Evolutionary conservation across 2,888 invertebrate species (phyloP).

Genomic region (Pandemis corylana): DNA sequence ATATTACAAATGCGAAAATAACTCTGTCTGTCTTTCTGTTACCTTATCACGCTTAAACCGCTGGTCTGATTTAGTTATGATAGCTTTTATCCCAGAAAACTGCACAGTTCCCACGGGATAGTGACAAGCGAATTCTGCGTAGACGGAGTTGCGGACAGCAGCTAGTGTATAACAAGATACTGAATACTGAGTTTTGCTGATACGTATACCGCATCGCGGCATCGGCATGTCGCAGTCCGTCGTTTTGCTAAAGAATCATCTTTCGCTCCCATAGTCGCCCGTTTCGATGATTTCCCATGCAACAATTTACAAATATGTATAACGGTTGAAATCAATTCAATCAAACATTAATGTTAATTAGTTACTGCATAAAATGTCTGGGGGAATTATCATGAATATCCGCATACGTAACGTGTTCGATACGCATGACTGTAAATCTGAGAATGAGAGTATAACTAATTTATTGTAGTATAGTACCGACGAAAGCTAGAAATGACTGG

Average conservation of each 20-base stretch:
- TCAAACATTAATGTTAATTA: neutral
- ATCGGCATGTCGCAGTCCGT: constrained; percentile 10
- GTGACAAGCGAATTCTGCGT: too few species aligned
- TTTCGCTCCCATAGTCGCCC: neutral
- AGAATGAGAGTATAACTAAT: neutral
- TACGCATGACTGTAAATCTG: neutral
- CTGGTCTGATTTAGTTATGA: too few species aligned
- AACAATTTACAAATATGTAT: neutral
- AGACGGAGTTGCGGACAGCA: too few species aligned
- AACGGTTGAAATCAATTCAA: neutral
- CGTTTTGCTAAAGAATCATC: constrained; percentile 9
- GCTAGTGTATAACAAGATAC: too few species aligned
- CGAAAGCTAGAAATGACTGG: neutral
- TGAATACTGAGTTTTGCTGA: too few species aligned
- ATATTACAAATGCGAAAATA: too few species aligned
- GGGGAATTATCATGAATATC: neutral
- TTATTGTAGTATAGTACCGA: neutral
- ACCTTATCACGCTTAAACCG: too few species aligned
- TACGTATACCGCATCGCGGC: neutral
- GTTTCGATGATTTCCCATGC: neutral
- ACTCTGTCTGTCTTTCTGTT: too few species aligned
- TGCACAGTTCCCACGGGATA: too few species aligned
- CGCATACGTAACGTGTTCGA: neutral
- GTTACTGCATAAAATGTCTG: neutral
- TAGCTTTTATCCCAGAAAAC: too few species aligned